Percentiles rank a stretch among this genome's conserved stretches.
These are phyloP conservation scores for Enteromius fasciolatus DNA, from an alignment of 2,797 vertebrate genomes.

Conservation along the genomic window DNA sequence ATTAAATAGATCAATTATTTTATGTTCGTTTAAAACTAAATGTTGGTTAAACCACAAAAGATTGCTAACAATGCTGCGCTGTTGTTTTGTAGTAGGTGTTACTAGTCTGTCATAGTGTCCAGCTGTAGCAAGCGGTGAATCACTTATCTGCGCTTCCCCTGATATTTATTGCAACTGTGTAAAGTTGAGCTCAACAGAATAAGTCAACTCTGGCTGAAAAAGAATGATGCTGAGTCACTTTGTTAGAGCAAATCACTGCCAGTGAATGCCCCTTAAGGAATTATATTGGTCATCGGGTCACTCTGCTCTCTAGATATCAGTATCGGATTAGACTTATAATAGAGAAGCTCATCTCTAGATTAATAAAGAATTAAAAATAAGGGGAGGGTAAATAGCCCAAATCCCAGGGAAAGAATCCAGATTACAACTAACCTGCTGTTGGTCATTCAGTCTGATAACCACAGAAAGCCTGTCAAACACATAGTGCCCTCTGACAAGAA, in stretches of 20 bases:
- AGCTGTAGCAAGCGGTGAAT: background rate
- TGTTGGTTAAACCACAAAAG: background rate
- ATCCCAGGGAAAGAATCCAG: background rate
- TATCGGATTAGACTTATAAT: background rate
- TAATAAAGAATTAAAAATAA: background rate
- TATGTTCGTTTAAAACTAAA: too few species aligned
- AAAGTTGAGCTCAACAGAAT: background rate
- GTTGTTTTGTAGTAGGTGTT: background rate
- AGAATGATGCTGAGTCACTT: background rate
- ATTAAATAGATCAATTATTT: too few species aligned
- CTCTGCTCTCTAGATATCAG: conserved; percentile 15
- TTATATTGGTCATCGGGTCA: conserved; percentile 12
- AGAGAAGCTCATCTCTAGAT: background rate
- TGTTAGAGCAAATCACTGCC: background rate
- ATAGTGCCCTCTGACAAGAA: background rate
- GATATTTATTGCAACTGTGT: background rate
- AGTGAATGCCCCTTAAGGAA: conserved; percentile 9
- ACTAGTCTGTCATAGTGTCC: background rate
- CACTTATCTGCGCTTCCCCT: background rate
- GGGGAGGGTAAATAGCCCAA: background rate
- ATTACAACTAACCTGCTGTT: conserved; percentile 4
- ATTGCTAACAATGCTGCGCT: background rate
- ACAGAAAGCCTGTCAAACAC: conserved; percentile 4
- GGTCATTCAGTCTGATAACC: conserved; percentile 31
- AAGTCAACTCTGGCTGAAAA: background rate